phyloP scores from a whole-genome alignment of 1,140 invertebrate species.

The Dendrolimus punctatus region DNA sequence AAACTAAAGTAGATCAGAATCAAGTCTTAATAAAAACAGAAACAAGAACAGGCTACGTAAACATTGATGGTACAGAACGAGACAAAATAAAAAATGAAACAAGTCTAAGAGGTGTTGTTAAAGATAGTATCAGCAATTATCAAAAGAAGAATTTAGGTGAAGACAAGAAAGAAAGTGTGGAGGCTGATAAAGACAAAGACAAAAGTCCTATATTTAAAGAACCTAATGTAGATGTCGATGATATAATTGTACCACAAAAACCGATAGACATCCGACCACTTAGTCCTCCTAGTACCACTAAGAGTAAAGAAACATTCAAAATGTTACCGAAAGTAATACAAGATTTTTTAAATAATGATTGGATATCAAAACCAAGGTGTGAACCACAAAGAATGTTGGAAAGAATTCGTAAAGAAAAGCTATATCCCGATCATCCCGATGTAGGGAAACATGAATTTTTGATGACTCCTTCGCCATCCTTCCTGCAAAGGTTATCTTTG shows the following conservation, averaged over 20 bases:
- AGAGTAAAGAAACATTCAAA: conserved; percentile 50
- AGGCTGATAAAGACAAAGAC: conserved; percentile 6
- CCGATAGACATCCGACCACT: conserved; percentile 25
- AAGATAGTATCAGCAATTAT: conserved; percentile 43
- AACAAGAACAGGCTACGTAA: conserved; percentile 57
- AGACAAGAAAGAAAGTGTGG: conserved; percentile 16
- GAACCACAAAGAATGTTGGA: conserved; percentile 76
- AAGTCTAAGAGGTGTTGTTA: conserved; percentile 40
- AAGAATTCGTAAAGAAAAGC: conserved; percentile 73
- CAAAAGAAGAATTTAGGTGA: conserved; percentile 32
- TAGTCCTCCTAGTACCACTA: conserved; percentile 36
- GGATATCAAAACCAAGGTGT: conserved; percentile 63
- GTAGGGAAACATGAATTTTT: conserved; percentile 75
- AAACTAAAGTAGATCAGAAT: conserved; percentile 25
- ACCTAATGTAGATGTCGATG: conserved; percentile 44
- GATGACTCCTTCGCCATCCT: conserved; percentile 79
- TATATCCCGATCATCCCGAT: conserved; percentile 69
- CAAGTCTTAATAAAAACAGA: conserved; percentile 58
- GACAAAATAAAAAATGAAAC: conserved; percentile 49
- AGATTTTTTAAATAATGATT: conserved; percentile 60
- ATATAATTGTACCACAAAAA: conserved; percentile 44
- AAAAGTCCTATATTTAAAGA: conserved; percentile 6
- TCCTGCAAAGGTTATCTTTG: conserved; percentile 80
- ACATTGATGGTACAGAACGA: conserved; percentile 60
- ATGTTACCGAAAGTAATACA: conserved; percentile 63